A percentile compares a stretch with the other conserved stretches of the same genome.
Evolutionary conservation across 2,113 vertebrate genomes (phyloP).

Genomic region (Columba janthina): DNA sequence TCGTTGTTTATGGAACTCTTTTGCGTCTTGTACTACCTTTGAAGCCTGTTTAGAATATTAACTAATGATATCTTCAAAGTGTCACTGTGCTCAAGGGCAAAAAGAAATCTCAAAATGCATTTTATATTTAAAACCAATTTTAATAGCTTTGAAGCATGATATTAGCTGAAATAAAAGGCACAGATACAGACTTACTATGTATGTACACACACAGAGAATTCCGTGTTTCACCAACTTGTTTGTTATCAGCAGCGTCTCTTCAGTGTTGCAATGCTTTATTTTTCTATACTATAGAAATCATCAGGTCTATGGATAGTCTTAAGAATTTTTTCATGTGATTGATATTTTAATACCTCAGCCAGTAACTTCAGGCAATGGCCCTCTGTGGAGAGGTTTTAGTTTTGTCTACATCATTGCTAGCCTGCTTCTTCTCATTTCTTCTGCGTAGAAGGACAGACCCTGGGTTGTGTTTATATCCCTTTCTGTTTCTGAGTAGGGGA

Average conservation of each 20-base stretch:
- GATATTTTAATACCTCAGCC: neutral
- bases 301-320: neutral
- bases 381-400: neutral
- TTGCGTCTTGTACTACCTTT: conserved; percentile 49
- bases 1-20: conserved; percentile 40
- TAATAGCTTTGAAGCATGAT: conserved; percentile 31
- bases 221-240: neutral
- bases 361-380: neutral
- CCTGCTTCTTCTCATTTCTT: neutral
- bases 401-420: neutral
- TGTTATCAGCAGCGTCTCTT: neutral
- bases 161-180: conserved; percentile 27
- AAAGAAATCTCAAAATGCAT: conserved; percentile 49
- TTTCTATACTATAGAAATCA: neutral
- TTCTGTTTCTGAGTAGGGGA: neutral
- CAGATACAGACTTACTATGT: neutral
- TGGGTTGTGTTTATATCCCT: neutral
- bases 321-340: neutral
- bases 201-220: neutral
- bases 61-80: conserved; percentile 69
- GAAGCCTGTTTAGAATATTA: conserved; percentile 64
- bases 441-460: neutral
- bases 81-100: conserved; percentile 60
- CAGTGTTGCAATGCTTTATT: neutral
- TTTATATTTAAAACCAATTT: conserved; percentile 37